Evolutionary conservation across 2,113 vertebrate species (phyloP), one percentile per base, ranked within the genome.

Genomic region (Stigmatopora nigra): DNA sequence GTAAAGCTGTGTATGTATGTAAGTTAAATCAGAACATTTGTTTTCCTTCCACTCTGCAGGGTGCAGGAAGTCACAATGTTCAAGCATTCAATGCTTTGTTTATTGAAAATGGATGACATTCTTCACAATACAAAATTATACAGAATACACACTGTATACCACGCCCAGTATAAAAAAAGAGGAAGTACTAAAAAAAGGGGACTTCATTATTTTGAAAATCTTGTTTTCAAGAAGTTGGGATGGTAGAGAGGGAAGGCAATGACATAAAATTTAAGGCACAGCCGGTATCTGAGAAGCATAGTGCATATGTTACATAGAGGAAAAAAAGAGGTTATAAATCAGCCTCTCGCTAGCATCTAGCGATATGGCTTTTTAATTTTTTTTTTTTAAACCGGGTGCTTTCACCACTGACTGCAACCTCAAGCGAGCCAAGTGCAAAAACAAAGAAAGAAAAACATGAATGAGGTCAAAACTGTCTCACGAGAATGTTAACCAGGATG

Each of bases 241-340:
- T 4, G 36, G 17, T 5, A 61, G 36, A 12, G 20, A 53, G 51
- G 51, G 1, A 5, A 53, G 51, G 88, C 88, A 10, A 41, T 41
- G 61, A 62, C 87, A 88, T 89, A 68, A 83, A 69, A 90, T 89
- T 87, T 13, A 94, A 97, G 94, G 94, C 95, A 96, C 94, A 93
- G 93, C 93, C 90, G 92, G 93, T 93, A 93, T 90, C 89, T 83
- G 90, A 85, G 83, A 92, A 94, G 92, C 94, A 88, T 86, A 90
- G 89, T 90, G 92, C 89, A 91, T 92, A 93, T 84, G 87, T 91
- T 71, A 90, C 82, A 84, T 91, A 93, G 88, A 89, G 90, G 61
- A 89, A 36, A n/a, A n/a, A 78, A 80, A 41, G 36, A 3, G 1
- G 4, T 20, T 14, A 63, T n/a, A 71, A 64, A 47, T 35, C 55